Evolutionary conservation across 2,113 vertebrate genomes (phyloP), one percentile per base, ranked within the genome.

Genomic region (Trichomycterus rosablanca): DNA sequence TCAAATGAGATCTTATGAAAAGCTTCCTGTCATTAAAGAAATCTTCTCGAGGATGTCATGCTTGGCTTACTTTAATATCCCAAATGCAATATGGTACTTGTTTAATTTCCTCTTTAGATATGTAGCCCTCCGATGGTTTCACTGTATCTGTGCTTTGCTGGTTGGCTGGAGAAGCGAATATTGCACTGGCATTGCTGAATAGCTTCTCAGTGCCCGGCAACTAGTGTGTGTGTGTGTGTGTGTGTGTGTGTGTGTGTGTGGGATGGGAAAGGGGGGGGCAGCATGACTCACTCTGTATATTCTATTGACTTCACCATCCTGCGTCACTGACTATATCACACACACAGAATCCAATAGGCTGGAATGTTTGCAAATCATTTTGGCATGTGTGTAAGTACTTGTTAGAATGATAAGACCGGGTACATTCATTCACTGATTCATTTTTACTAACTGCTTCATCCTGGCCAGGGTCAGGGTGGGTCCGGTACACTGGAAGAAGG

Each of bases 31-130:
- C 16, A 67, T 58, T 40, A 67, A 32, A 16, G 48, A 44, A 58
- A 58, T 67, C 23, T 65, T 48, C 64, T 63, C 48, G 42, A 39
- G 63, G 40, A 51, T 57, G 53, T 61, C 53, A 53, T 53, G 69
- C 52, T 67, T 67, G 63, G 59, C 59, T 72, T 63, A 24, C 52
- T 67, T 67, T 72, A 72, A 72, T 72, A 67, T 72, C 69, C 69
- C 61, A 52, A 67, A 53, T 53, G 50, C 52, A 67, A 46, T 35
- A 32, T 15, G 2, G 53, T 30, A 52, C 49, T 55, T 24, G 40
- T 42, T 72, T 72, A 61, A 72, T 72, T 72, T 72, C 69, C 69
- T 72, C 35, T 32, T 67, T 37, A 53, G 69, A 72, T 63, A 58
- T 49, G 18, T 23, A 48, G 46, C 42, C 63, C 62, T 58, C 44